A percentile compares a stretch with the other conserved stretches of the same genome.
Evolutionary conservation across 1,140 invertebrate genomes (phyloP).

Genomic region (Olivierus martensii): DNA sequence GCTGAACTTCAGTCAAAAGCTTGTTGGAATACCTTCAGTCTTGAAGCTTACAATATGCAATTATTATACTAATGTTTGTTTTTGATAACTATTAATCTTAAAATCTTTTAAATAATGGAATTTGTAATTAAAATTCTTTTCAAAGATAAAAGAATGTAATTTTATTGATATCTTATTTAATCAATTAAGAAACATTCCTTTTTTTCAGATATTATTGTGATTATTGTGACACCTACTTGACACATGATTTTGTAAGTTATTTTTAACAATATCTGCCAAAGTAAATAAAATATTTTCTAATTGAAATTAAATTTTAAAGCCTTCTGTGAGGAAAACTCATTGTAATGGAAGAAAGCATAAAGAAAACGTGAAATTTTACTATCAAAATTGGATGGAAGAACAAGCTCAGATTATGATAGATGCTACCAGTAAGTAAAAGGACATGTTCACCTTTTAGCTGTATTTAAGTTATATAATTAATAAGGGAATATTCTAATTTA

Average conservation of each 20-base stretch:
- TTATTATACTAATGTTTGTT: too few relatives aligned
- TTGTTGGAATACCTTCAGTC: too few relatives aligned
- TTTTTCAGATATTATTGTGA: constrained; percentile 90
- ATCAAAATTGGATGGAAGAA: constrained; percentile 99
- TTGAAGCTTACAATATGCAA: too few relatives aligned
- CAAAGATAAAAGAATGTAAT: too few relatives aligned
- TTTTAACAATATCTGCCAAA: background rate
- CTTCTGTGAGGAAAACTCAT: constrained; percentile 97
- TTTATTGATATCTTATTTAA: too few relatives aligned
- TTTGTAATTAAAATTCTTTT: too few relatives aligned
- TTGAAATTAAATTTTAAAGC: constrained; percentile 43
- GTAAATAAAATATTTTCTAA: background rate
- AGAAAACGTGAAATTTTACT: constrained; percentile 98
- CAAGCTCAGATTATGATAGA: constrained; percentile 95
- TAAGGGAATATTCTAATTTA: background rate
- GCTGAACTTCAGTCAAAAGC: too few relatives aligned
- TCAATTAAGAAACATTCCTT: background rate
- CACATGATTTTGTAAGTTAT: constrained; percentile 75
- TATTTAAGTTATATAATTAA: too few relatives aligned
- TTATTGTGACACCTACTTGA: constrained; percentile 98
- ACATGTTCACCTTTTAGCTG: background rate
- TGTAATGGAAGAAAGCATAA: constrained; percentile 98
- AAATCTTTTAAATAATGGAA: too few relatives aligned
- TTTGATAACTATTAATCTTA: too few relatives aligned
- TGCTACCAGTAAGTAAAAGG: constrained; percentile 57